Evolutionary conservation across 2,113 vertebrate genomes (phyloP).

Genomic region (Gambusia affinis): DNA sequence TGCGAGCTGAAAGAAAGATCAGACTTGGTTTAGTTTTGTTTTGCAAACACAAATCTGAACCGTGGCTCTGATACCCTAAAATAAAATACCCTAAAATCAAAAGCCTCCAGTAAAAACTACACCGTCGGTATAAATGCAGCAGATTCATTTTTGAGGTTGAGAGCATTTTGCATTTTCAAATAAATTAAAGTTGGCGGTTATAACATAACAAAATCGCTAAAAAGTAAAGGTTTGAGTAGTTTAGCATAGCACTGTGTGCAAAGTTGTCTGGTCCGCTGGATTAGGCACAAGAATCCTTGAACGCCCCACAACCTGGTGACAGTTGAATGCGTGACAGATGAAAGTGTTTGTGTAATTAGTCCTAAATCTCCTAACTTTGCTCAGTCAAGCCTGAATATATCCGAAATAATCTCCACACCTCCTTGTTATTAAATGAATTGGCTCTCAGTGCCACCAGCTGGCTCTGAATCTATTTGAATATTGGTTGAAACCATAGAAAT

Average conservation of each 20-base stretch:
- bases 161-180: neutral
- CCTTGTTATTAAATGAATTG: neutral
- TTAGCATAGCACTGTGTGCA: neutral
- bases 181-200: too few species aligned
- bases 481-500: neutral
- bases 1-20: too few species aligned
- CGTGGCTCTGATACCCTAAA: neutral
- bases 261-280: too few species aligned
- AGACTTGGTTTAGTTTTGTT: too few species aligned
- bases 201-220: too few species aligned
- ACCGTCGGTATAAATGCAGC: neutral
- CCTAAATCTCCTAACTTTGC: neutral
- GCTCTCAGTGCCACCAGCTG: neutral
- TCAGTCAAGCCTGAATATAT: neutral
- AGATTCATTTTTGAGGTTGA: neutral
- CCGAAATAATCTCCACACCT: neutral
- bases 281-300: neutral
- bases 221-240: too few species aligned
- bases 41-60: neutral
- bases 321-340: neutral
- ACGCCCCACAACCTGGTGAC: too few species aligned
- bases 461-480: neutral
- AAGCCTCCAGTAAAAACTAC: neutral
- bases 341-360: neutral
- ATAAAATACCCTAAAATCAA: neutral